Base-by-base conservation (phyloP, 2,113 vertebrate genomes). In the Eidolon helvum region DNA sequence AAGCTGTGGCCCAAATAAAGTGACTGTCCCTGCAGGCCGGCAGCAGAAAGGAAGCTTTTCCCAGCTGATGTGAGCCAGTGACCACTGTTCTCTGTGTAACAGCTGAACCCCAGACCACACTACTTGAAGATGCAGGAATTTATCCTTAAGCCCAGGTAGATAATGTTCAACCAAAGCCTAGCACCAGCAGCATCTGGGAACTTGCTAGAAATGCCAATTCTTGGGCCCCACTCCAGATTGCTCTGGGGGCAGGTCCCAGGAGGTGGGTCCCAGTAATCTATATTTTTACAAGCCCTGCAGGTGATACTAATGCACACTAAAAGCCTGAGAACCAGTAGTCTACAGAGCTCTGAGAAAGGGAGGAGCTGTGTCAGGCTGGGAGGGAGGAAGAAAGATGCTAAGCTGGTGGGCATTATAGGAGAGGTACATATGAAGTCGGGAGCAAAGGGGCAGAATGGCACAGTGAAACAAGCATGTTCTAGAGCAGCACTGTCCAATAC, bases 1-100 rank as follows among this genome's bases (percentile, higher is more conserved):
- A 96, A 95, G 98, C 90, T 97, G 97, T 90, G 92, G 84, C 71
- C 93, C 84, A 96, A 98, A 92, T 96, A 97, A 96, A 94, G 53
- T 80, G 72, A 80, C 79, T 94, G 59, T 95, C 59, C 91, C 38
- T n/a, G 18, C 28, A 28, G 57, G 43, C 77, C 19, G 40, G 53
- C 40, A 68, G 74, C 15, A 14, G 43, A 53, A 96, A 95, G 77
- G 94, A 85, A 96, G 83, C 77, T 63, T 89, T 79, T 84, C 28
- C 55, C 33, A 50, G 43, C 38, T 55, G 79, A 57, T 33, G 6
- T 21, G 71, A 93, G 61, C 35, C 68, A 90, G 65, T 2, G 22
- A 30, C 77, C 28, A 10, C 33, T n/a, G 50, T 65, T 74, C n/a
- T 80, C 55, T 66, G 69, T 5, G 50, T 30, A 63, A 61, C 12